Evolutionary conservation across 1,140 invertebrate species (phyloP).

Genomic region (Thaumatotibia leucotreta): DNA sequence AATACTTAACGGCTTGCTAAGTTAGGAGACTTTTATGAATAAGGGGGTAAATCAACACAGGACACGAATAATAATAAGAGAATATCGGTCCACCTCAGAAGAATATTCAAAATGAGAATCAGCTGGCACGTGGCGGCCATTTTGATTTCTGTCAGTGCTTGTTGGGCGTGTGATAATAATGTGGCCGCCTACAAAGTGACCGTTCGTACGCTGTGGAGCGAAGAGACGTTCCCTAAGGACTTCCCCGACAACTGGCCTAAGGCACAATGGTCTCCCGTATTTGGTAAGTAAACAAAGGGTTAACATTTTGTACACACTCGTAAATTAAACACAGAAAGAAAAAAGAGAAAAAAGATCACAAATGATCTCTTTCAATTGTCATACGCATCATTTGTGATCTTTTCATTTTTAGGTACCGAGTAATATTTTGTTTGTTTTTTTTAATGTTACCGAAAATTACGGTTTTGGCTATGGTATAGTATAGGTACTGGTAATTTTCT

Average conservation of each 20-base stretch:
- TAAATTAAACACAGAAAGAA: too few species aligned
- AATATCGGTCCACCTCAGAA: not conserved
- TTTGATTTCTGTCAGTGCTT: constrained; percentile 47
- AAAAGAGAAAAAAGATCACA: too few species aligned
- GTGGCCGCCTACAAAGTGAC: constrained; percentile 90
- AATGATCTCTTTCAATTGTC: too few species aligned
- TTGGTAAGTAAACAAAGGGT: constrained; percentile 82
- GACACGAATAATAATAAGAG: constrained; percentile 2
- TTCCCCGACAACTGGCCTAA: constrained; percentile 92
- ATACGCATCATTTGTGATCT: too few species aligned
- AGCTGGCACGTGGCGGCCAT: constrained; percentile 50
- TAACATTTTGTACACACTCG: not conserved
- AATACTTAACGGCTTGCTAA: too few species aligned
- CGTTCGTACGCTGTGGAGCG: constrained; percentile 90
- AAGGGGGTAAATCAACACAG: too few species aligned
- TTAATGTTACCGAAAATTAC: too few species aligned
- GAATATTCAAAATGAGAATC: constrained; percentile 3
- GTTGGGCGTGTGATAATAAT: constrained; percentile 60
- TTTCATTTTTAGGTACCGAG: too few species aligned
- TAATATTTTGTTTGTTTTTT: too few species aligned
- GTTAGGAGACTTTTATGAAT: too few species aligned
- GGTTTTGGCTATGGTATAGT: too few species aligned
- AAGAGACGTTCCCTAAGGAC: constrained; percentile 90
- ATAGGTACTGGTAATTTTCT: too few species aligned
- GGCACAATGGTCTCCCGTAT: constrained; percentile 92